These are phyloP conservation scores for Myanophis thanlyinensis DNA, from an alignment of 2,113 vertebrate genomes.

Conservation along the genomic window DNA sequence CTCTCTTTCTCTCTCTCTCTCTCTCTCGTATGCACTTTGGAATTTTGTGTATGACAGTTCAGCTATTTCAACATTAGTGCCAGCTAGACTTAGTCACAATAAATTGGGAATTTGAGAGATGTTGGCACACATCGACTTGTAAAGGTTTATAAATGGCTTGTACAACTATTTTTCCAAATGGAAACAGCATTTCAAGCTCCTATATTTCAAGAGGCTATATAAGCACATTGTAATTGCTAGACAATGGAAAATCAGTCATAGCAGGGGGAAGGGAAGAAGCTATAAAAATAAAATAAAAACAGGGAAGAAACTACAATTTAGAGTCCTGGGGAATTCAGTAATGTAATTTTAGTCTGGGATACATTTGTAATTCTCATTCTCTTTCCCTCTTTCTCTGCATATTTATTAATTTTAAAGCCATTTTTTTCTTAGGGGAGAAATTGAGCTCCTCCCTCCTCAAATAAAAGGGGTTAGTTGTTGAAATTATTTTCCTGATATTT, in stretches of 20 bases:
- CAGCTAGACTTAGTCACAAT: conserved; percentile 54
- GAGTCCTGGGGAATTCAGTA: conserved; percentile 28
- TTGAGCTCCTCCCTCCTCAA: background rate
- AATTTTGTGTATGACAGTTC: conserved; percentile 45
- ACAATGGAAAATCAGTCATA: conserved; percentile 66
- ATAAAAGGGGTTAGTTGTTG: background rate
- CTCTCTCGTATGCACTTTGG: conserved; percentile 17
- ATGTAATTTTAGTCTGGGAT: background rate
- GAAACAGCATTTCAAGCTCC: conserved; percentile 53
- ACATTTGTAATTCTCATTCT: background rate
- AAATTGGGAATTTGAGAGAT: conserved; percentile 59
- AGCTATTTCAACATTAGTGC: conserved; percentile 48
- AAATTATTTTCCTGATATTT: background rate
- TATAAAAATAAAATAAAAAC: conserved; percentile 43
- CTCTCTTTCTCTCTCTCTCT: background rate
- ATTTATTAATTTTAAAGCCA: background rate
- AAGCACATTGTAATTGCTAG: conserved; percentile 59
- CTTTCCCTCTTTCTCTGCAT: too few relatives aligned
- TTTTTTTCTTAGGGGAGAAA: background rate
- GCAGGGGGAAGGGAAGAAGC: conserved; percentile 23
- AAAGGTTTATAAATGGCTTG: conserved; percentile 67
- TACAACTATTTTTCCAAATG: conserved; percentile 66
- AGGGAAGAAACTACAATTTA: conserved; percentile 34
- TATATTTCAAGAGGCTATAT: conserved; percentile 57
- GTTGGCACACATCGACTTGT: conserved; percentile 62